Evolutionary conservation across 2,888 invertebrate species (phyloP).

Genomic region (Temnothorax unifasciatus): DNA sequence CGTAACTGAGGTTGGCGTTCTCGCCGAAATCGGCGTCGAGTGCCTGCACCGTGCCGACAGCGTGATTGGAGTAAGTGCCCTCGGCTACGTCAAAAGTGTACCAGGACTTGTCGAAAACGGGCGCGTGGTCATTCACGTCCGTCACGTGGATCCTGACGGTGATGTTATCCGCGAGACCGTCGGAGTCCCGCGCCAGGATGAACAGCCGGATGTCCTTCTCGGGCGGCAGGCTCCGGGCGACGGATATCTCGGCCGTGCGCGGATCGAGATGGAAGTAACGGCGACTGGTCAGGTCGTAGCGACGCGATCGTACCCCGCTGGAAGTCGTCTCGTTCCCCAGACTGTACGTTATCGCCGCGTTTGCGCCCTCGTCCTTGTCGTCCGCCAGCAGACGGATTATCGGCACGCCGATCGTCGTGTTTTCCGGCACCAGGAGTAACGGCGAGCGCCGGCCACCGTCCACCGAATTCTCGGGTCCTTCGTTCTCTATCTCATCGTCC

Average conservation of each 20-base stretch:
- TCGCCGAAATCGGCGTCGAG: slow-evolving; percentile 93
- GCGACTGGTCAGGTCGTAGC: slow-evolving; percentile 76
- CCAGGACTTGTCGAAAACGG: slow-evolving; percentile 93
- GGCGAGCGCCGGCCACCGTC: slow-evolving; percentile 86
- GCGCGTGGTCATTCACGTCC: slow-evolving; percentile 94
- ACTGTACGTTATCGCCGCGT: slow-evolving; percentile 91
- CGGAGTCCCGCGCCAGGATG: slow-evolving; percentile 92
- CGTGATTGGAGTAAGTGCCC: slow-evolving; percentile 91
- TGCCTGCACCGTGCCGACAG: slow-evolving; percentile 92
- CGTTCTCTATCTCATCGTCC: slow-evolving; percentile 17
- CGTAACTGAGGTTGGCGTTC: slow-evolving; percentile 93
- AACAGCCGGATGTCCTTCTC: slow-evolving; percentile 92
- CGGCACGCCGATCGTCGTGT: slow-evolving; percentile 90
- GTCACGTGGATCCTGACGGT: slow-evolving; percentile 91
- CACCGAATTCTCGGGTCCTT: slow-evolving; percentile 6
- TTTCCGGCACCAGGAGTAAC: slow-evolving; percentile 91
- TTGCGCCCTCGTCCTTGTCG: slow-evolving; percentile 91
- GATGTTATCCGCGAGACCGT: slow-evolving; percentile 91
- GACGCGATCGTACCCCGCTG: slow-evolving; percentile 83
- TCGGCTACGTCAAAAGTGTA: slow-evolving; percentile 94
- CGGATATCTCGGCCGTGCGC: slow-evolving; percentile 91
- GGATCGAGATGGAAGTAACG: slow-evolving; percentile 93
- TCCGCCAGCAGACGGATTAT: slow-evolving; percentile 91
- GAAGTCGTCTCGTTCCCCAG: slow-evolving; percentile 70
- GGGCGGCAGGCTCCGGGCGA: slow-evolving; percentile 91